Conservation (phyloP, 2,888 invertebrate genomes). For the Agrochola lota region DNA sequence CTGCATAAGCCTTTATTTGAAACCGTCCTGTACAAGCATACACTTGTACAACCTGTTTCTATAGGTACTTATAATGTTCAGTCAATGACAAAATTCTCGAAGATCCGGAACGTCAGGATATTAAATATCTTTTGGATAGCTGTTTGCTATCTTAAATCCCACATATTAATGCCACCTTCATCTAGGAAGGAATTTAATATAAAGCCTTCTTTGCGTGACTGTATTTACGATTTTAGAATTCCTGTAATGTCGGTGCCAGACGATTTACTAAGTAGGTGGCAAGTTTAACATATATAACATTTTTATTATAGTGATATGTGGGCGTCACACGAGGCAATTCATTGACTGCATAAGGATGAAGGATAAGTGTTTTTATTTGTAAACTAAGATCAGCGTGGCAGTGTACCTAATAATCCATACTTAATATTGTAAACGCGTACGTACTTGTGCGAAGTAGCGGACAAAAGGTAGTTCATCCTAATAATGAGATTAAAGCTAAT, state of each 20-base stretch:
- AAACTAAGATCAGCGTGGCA: too few species aligned
- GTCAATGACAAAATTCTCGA: slow-evolving; percentile 23
- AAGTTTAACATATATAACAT: background rate
- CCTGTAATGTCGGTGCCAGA: slow-evolving; percentile 14
- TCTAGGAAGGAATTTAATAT: slow-evolving; percentile 61
- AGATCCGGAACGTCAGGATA: slow-evolving; percentile 30
- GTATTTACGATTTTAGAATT: slow-evolving; percentile 52
- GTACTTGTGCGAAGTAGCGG: too few species aligned
- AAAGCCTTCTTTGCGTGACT: slow-evolving; percentile 51
- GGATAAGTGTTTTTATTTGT: background rate
- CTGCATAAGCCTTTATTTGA: too few species aligned
- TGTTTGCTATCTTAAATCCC: slow-evolving; percentile 50
- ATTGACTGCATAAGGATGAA: slow-evolving; percentile 7
- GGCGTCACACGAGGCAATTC: background rate
- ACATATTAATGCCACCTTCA: slow-evolving; percentile 46
- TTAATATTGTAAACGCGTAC: too few species aligned
- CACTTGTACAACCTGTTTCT: background rate
- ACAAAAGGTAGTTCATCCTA: too few species aligned
- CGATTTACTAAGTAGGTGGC: slow-evolving; percentile 24
- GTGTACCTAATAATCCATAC: too few species aligned
- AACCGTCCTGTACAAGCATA: background rate
- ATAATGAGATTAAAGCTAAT: too few species aligned
- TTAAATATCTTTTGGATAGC: slow-evolving; percentile 53
- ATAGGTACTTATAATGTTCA: background rate
- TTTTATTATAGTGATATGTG: background rate